phyloP scores from a whole-genome alignment of 1,140 invertebrate species.

The Dinoponera quadriceps region DNA sequence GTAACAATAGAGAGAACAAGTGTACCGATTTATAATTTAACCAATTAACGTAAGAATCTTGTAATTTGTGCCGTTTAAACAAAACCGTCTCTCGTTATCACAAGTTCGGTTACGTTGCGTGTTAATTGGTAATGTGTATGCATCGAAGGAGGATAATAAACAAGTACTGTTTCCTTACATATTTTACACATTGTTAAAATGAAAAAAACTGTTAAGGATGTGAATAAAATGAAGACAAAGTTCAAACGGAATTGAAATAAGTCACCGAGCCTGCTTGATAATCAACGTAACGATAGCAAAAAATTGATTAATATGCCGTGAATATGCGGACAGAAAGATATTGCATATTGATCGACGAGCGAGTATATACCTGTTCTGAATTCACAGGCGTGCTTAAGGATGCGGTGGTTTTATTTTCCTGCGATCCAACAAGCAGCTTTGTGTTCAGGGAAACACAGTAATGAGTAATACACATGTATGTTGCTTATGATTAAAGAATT shows the following conservation, averaged over 20 bases:
- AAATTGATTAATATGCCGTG: conserved; percentile 22
- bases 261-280: conserved; percentile 12
- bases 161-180: not conserved
- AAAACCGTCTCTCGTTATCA: not conserved
- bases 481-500: conserved; percentile 54
- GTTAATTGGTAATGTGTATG: not conserved
- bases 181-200: not conserved
- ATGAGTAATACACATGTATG: conserved; percentile 69
- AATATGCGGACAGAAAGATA: conserved; percentile 42
- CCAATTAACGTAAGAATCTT: no score
- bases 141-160: not conserved
- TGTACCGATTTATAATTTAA: no score
- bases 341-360: conserved; percentile 70
- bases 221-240: conserved; percentile 38
- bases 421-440: conserved; percentile 84
- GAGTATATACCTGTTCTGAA: conserved; percentile 85
- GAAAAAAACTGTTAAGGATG: conserved; percentile 14
- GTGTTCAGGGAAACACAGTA: conserved; percentile 78
- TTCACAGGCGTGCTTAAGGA: conserved; percentile 85
- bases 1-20: no score
- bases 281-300: conserved; percentile 39
- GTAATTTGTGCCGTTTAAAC: no score
- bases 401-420: conserved; percentile 84
- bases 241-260: conserved; percentile 42
- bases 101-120: not conserved